Percentiles rank a stretch among this genome's conserved stretches.
phyloP scores from a whole-genome alignment of 2,113 vertebrate species.

The Aphyosemion australe region DNA sequence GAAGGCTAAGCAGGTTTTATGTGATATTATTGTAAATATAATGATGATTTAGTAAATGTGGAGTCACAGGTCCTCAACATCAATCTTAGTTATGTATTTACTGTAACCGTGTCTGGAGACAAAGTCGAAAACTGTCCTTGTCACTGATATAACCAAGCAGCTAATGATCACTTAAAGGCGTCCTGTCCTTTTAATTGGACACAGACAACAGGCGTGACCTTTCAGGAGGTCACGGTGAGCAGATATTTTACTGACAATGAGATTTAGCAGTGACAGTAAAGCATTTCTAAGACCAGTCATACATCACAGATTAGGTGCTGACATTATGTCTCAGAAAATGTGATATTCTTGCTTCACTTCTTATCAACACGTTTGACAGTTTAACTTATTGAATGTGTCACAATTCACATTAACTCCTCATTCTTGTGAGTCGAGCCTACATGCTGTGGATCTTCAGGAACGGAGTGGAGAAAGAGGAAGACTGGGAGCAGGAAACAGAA shows the following conservation, averaged over 20 bases:
- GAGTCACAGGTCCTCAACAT: not conserved
- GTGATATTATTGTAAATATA: not conserved
- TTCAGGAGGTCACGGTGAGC: conserved; percentile 26
- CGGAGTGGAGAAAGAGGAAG: not conserved
- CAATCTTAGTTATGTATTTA: not conserved
- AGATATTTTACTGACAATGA: conserved; percentile 30
- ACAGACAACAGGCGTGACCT: conserved; percentile 26
- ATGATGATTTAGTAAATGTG: not conserved
- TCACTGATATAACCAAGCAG: not conserved
- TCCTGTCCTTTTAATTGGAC: conserved; percentile 4
- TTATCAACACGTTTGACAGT: conserved; percentile 22
- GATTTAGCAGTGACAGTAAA: conserved; percentile 25
- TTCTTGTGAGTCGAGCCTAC: not conserved
- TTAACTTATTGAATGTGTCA: conserved; percentile 15
- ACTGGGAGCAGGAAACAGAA: not conserved
- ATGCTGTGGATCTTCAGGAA: not conserved
- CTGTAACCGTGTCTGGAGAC: not conserved
- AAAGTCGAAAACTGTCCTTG: not conserved
- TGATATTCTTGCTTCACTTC: conserved; percentile 5
- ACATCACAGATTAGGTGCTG: not conserved
- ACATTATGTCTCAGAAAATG: conserved; percentile 17
- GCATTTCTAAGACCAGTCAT: conserved; percentile 17
- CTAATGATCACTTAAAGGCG: conserved; percentile 10
- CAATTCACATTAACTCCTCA: conserved; percentile 1
- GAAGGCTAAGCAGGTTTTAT: not conserved